Base-by-base conservation (phyloP, 2,888 invertebrate species). In the Polymixis lichenea region DNA sequence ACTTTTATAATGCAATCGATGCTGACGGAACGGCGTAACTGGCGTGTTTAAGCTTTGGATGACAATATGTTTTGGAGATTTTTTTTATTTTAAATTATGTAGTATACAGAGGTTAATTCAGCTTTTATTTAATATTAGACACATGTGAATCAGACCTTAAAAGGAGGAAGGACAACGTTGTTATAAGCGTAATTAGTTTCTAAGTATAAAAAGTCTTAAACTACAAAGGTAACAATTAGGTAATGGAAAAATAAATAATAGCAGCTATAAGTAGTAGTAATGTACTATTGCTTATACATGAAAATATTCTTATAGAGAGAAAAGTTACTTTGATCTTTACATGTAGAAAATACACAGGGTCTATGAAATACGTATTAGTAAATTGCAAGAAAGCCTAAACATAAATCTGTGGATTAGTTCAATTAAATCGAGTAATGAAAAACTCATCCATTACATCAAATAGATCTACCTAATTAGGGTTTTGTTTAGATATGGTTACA, bases 1-100 rank as follows among this genome's bases (percentile, higher is more conserved):
- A 81, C 71, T 75, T 85, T 85, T 67, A 77, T 82, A 78, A 84
- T 85, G 58, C 65, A 70, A 82, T 78, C 73, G 72, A 84, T 82
- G 68, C 56, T 55, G 38, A 69, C 49, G 85, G 49, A 68, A 79
- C 75, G n/a, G 13, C 19, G 13, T 71, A 58, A 69, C 69, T 66
- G 53, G 2, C 4, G 28, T 49, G n/a, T 77, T 67, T 68, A 66
- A 66, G 53, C 28, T 73, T 66, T 77, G 66, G 49, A 70, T 76
- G 66, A 67, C 28, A 43, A 46, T 61, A 55, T 55, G 15, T 71
- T 66, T 72, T 60, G 7, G 22, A 4, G 11, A 53, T 38, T 15
- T 65, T 53, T 32, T 77, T 15, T 28, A 11, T 28, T 51, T 51
- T 8, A 11, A 19, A 25, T 28, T 32, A n/a, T 13, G 46, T 17